Evolutionary conservation across 2,888 invertebrate genomes (phyloP).

Genomic region (Autographa gamma): DNA sequence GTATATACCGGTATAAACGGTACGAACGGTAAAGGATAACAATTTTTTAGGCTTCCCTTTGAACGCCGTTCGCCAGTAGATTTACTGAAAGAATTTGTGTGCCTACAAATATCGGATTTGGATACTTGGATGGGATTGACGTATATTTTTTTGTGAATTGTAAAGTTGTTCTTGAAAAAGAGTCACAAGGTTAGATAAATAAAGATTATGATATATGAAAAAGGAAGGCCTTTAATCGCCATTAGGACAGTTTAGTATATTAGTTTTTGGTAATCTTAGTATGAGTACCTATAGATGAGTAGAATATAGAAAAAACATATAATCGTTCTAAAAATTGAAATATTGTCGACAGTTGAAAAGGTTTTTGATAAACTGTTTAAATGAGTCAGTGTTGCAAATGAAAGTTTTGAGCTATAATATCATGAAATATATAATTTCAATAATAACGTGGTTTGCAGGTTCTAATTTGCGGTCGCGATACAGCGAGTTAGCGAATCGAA

Average conservation of each 20-base stretch:
- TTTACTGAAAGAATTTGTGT: constrained; percentile 17
- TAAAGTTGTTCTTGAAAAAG: neutral
- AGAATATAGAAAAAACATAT: too few relatives aligned
- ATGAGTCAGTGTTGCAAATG: neutral
- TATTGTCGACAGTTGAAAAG: too few relatives aligned
- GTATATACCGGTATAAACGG: too few relatives aligned
- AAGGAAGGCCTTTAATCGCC: too few relatives aligned
- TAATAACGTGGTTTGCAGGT: neutral
- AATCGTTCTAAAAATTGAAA: too few relatives aligned
- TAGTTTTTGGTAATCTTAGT: too few relatives aligned
- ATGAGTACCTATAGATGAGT: too few relatives aligned
- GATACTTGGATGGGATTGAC: constrained; percentile 9
- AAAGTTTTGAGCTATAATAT: neutral
- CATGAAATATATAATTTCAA: neutral
- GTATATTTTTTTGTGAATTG: neutral
- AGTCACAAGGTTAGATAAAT: too few relatives aligned
- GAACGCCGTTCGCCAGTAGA: constrained; percentile 16
- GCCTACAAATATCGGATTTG: constrained; percentile 34
- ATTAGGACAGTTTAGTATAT: too few relatives aligned
- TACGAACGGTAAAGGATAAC: constrained; percentile 41
- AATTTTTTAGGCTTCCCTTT: constrained; percentile 56
- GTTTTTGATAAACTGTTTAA: neutral
- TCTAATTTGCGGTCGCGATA: neutral
- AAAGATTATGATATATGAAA: too few relatives aligned
- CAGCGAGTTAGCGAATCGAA: neutral